Conservation (phyloP, 1,140 invertebrate genomes). For the Ceratitis capitata region DNA sequence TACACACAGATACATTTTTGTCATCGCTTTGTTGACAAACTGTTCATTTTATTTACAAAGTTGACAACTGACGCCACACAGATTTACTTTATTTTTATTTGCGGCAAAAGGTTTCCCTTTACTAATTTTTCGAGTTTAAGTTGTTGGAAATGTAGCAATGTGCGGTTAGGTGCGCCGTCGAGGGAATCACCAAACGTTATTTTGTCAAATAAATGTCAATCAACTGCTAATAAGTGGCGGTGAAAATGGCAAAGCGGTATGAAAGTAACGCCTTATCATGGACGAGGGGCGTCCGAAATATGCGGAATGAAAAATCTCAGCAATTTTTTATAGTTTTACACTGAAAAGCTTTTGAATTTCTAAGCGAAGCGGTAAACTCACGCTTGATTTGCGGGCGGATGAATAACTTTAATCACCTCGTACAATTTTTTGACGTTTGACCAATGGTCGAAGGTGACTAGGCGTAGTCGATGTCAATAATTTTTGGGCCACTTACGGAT, state of each 20-base stretch:
- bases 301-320: too few species aligned
- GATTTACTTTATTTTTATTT: neutral
- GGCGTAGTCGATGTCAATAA: too few species aligned
- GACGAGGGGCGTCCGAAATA: neutral
- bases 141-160: neutral
- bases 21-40: neutral
- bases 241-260: neutral
- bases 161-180: neutral
- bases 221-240: conserved; percentile 1
- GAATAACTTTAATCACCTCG: neutral
- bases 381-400: too few species aligned
- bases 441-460: too few species aligned
- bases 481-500: neutral
- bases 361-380: too few species aligned
- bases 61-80: neutral
- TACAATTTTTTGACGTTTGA: too few species aligned
- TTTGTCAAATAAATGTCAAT: conserved; percentile 19
- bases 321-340: too few species aligned
- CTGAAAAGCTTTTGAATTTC: too few species aligned
- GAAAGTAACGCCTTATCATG: neutral
- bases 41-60: neutral
- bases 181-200: neutral
- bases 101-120: neutral
- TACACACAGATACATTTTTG: neutral
- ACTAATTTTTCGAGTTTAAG: conserved; percentile 22